Evolutionary conservation across 2,888 invertebrate species (phyloP), one percentile per base, ranked within the genome.

Genomic region (Andrena bucephala): DNA sequence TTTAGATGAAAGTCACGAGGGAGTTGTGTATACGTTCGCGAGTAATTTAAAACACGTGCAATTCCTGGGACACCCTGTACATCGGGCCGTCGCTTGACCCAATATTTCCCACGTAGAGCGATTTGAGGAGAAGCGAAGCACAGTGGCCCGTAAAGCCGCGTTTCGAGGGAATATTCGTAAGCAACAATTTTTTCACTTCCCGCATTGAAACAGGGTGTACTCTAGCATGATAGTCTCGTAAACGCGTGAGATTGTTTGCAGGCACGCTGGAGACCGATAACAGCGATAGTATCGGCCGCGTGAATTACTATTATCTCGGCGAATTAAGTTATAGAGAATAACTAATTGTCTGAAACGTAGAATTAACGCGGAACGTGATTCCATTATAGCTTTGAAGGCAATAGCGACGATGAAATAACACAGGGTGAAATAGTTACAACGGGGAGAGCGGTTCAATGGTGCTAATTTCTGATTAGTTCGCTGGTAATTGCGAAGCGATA

Each of bases 401-500:
- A 72, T 73, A 50, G n/a, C 71, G 42, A 2, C 72, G 82, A 77
- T 81, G 68, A 82, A 83, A 82, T 77, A 72, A 72, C 50, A 70
- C 31, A 10, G 59, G 48, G 76, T 13, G 52, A 83, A 83, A 72
- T 59, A 81, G 81, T 81, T 81, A 81, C 54, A 52, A 62, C 70
- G 57, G 27, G 8, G 2, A 2, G 52, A 31, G 20, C 27, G 36
- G 57, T 27, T 57, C 63, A 54, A 68, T 71, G 57, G 67, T 62
- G 75, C 67, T 81, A 75, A 81, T 82, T 71, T 81, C 69, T 75
- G 75, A 82, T 82, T 81, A 81, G 76, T 68, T 75, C 52, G 52
- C 48, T 42, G 50, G 71, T 81, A 75, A 82, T 82, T 81, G 67
- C 63, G 29, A 76, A 75, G 67, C 75, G 62, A 75, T 82, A 75